phyloP scores from a whole-genome alignment of 2,113 vertebrate genomes.

The Manacus vitellinus region DNA sequence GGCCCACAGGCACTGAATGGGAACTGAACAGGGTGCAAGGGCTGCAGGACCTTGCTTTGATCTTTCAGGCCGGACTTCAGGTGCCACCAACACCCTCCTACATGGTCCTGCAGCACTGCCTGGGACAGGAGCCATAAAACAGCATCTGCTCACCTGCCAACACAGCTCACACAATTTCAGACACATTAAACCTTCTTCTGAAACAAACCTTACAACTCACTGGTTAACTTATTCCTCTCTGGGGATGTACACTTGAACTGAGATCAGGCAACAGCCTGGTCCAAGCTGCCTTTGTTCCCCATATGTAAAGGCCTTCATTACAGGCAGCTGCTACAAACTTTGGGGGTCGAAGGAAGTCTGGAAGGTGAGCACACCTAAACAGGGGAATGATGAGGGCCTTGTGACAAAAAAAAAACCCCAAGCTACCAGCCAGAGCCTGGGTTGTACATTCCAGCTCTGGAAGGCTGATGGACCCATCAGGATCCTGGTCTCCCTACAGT shows the following conservation, averaged over 20 bases:
- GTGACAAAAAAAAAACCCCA: not conserved
- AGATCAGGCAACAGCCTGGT: not conserved
- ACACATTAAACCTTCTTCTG: not conserved
- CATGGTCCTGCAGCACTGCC: accelerated
- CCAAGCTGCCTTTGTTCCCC: not conserved
- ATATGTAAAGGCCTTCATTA: not conserved
- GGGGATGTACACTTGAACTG: not conserved
- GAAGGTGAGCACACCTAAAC: not conserved
- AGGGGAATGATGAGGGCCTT: not conserved
- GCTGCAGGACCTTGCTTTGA: not conserved
- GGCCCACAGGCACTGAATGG: not conserved
- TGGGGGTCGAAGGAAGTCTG: not conserved
- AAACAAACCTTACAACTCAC: not conserved
- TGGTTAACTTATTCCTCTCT: not conserved
- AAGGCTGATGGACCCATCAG: not conserved
- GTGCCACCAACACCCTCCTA: not conserved
- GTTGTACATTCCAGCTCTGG: not conserved
- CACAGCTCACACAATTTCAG: not conserved
- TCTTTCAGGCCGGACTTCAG: too few relatives aligned
- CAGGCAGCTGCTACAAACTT: not conserved
- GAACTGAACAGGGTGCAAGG: accelerated
- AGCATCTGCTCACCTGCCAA: not conserved
- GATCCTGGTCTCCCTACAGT: accelerated
- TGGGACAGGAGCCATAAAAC: accelerated
- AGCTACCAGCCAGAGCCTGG: not conserved